Percentiles rank a stretch among this genome's conserved stretches.
Evolutionary conservation across 2,888 invertebrate genomes (phyloP).

Genomic region (Tenthredo notha): DNA sequence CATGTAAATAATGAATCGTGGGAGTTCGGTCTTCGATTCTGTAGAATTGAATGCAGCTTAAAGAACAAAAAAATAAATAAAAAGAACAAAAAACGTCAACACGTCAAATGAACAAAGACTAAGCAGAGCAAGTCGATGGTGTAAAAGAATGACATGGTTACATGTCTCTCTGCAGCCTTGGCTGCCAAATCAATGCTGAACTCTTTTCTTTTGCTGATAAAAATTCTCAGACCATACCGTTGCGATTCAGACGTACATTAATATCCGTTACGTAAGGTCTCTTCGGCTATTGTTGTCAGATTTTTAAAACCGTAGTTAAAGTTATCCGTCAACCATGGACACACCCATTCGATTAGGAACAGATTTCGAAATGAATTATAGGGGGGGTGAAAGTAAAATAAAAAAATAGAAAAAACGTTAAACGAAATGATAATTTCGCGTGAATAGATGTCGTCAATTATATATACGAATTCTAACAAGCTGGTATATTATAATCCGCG

Average conservation of each 20-base stretch:
- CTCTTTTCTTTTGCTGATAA: neutral
- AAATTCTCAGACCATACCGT: neutral
- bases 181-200: slow-evolving; percentile 33
- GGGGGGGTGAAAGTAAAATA: no score
- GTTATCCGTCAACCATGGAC: slow-evolving; percentile 12
- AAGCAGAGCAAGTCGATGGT: neutral
- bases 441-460: neutral
- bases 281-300: slow-evolving; percentile 19
- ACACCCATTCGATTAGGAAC: neutral
- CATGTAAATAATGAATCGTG: neutral
- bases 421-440: neutral
- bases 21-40: neutral
- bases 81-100: neutral
- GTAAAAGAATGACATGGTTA: slow-evolving; percentile 6
- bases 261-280: neutral
- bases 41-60: neutral
- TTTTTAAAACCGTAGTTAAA: neutral
- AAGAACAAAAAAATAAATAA: no score
- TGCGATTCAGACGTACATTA: neutral
- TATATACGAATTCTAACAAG: neutral
- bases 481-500: neutral
- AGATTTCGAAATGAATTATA: neutral
- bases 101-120: slow-evolving; percentile 16
- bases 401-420: neutral
- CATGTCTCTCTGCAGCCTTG: neutral